A percentile compares a stretch with the other conserved stretches of the same genome.
phyloP scores from a whole-genome alignment of 2,888 invertebrate species.

The Endomychus coccineus region DNA sequence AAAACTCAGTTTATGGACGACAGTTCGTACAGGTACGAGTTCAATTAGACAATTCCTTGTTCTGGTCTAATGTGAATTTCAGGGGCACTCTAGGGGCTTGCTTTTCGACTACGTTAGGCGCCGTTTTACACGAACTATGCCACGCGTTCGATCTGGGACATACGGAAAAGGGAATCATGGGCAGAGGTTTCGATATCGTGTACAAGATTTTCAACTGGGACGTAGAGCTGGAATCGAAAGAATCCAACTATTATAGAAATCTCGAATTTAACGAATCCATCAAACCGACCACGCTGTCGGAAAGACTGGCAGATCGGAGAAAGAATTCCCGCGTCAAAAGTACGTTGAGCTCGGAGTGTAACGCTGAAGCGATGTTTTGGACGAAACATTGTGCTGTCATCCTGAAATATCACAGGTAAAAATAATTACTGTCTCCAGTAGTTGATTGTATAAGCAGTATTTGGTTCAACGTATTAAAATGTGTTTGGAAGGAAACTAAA shows the following conservation, averaged over 20 bases:
- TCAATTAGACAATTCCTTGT: background rate
- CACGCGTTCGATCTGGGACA: constrained; percentile 94
- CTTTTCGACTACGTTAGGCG: constrained; percentile 84
- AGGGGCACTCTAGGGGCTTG: constrained; percentile 80
- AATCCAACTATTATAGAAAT: constrained; percentile 15
- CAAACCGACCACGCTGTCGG: constrained; percentile 24
- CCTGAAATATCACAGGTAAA: constrained; percentile 58
- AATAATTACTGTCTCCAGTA: constrained; percentile 21
- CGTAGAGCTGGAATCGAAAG: constrained; percentile 9
- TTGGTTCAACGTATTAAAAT: too few relatives aligned
- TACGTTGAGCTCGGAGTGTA: constrained; percentile 22
- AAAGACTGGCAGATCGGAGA: constrained; percentile 23
- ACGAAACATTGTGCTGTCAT: constrained; percentile 59
- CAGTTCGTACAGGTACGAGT: constrained; percentile 67
- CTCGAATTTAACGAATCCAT: constrained; percentile 32
- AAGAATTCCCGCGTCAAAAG: constrained; percentile 26
- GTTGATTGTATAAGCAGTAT: background rate
- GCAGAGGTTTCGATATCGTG: constrained; percentile 78
- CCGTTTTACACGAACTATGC: constrained; percentile 87
- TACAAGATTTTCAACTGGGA: constrained; percentile 64
- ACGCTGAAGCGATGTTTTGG: constrained; percentile 52
- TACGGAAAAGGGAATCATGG: constrained; percentile 87
- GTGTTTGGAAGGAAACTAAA: too few relatives aligned
- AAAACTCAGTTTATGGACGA: constrained; percentile 75
- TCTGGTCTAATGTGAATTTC: constrained; percentile 17